phyloP scores from a whole-genome alignment of 2,888 invertebrate species.

The Ceriagrion tenellum region DNA sequence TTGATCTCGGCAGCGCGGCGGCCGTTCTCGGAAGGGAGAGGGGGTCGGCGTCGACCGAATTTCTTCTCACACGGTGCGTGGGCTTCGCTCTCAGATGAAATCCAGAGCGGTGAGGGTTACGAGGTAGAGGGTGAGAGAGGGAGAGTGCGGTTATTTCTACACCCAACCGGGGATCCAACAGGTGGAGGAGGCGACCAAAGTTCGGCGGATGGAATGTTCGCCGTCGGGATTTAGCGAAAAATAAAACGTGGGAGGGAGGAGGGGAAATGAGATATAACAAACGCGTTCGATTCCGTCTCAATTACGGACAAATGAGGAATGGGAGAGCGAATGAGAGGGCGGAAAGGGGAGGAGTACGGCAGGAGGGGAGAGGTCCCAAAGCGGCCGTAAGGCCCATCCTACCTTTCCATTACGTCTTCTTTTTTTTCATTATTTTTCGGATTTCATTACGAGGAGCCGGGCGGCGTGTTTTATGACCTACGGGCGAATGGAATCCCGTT shows the following conservation, averaged over 20 bases:
- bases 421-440: background rate
- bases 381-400: background rate
- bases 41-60: background rate
- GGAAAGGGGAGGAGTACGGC: background rate
- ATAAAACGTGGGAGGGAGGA: background rate
- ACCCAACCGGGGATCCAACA: conserved; percentile 27
- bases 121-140: too few species aligned
- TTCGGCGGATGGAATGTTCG: background rate
- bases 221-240: background rate
- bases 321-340: background rate
- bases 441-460: background rate
- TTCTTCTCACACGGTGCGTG: background rate
- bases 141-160: background rate
- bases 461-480: background rate
- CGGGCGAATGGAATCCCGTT: background rate
- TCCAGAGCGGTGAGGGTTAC: too few species aligned
- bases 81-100: background rate
- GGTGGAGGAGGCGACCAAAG: conserved; percentile 38
- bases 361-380: background rate
- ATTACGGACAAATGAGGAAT: background rate
- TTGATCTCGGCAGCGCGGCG: too few species aligned
- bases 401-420: background rate
- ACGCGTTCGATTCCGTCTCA: background rate
- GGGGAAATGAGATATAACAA: background rate
- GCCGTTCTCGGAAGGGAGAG: background rate